These are phyloP conservation scores for Aspidiotus destructor DNA, from an alignment of 2,888 invertebrate species.

Conservation along the genomic window DNA sequence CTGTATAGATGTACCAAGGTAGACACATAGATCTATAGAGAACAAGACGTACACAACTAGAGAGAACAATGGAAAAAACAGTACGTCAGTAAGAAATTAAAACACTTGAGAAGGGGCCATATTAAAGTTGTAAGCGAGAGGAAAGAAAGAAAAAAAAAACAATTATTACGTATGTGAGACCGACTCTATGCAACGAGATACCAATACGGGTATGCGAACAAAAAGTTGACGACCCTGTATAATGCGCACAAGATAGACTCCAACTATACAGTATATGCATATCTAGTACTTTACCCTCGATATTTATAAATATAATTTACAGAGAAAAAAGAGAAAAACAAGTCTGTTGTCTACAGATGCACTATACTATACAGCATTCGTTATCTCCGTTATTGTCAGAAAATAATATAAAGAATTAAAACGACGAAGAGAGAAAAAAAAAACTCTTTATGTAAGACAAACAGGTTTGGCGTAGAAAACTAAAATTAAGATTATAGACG, in stretches of 20 bases:
- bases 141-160: too few species aligned
- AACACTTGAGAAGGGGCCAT: constrained; percentile 1
- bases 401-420: too few species aligned
- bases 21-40: too few species aligned
- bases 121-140: not conserved
- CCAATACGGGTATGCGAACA: constrained; percentile 24
- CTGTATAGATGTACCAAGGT: too few species aligned
- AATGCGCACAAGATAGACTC: not conserved
- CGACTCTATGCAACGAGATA: constrained; percentile 19
- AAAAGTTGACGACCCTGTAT: constrained; percentile 24
- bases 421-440: not conserved
- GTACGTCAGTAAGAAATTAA: not conserved
- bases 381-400: not conserved
- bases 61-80: not conserved
- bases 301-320: not conserved
- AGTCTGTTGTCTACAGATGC: constrained; percentile 1
- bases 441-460: not conserved
- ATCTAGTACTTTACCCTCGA: not conserved
- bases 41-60: too few species aligned
- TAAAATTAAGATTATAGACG: not conserved
- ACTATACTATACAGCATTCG: not conserved
- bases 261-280: constrained; percentile 5
- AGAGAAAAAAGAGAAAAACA: not conserved
- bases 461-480: not conserved
- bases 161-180: not conserved